These are phyloP conservation scores for Mus spretus DNA, from an alignment of 2,797 vertebrate species.

Conservation along the genomic window DNA sequence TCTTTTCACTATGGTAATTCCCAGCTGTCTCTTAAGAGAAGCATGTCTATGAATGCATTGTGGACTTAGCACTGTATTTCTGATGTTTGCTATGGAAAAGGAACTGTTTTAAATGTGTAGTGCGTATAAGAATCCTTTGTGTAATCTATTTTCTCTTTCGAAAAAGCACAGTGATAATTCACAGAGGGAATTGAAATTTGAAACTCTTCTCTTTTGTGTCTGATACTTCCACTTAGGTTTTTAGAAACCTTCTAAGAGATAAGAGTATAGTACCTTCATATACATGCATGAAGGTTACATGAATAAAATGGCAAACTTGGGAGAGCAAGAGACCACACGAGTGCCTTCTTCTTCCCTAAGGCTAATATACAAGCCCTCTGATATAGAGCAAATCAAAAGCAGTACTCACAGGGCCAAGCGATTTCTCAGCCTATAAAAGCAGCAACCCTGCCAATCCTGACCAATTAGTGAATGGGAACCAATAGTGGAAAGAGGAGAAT, in stretches of 20 bases:
- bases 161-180: conserved; percentile 85
- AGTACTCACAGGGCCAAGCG: conserved; percentile 91
- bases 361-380: conserved; percentile 87
- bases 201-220: conserved; percentile 89
- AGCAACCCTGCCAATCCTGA: no score
- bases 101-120: conserved; percentile 93
- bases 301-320: conserved; percentile 69
- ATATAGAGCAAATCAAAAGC: conserved; percentile 82
- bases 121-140: conserved; percentile 97
- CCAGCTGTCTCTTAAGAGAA: conserved; percentile 92
- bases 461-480: neutral
- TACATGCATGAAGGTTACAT: conserved; percentile 80
- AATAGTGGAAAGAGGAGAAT: neutral
- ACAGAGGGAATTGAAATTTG: conserved; percentile 88
- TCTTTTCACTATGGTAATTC: conserved; percentile 89
- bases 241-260: conserved; percentile 75
- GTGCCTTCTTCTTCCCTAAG: conserved; percentile 93
- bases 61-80: conserved; percentile 90
- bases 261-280: neutral
- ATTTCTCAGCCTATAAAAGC: neutral
- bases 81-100: conserved; percentile 89
- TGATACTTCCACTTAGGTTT: conserved; percentile 87
- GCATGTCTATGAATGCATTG: conserved; percentile 96
- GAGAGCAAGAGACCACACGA: conserved; percentile 90
- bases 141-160: conserved; percentile 88